Conservation (phyloP, 2,797 vertebrate species). For the Triplophysa bombifrons region DNA sequence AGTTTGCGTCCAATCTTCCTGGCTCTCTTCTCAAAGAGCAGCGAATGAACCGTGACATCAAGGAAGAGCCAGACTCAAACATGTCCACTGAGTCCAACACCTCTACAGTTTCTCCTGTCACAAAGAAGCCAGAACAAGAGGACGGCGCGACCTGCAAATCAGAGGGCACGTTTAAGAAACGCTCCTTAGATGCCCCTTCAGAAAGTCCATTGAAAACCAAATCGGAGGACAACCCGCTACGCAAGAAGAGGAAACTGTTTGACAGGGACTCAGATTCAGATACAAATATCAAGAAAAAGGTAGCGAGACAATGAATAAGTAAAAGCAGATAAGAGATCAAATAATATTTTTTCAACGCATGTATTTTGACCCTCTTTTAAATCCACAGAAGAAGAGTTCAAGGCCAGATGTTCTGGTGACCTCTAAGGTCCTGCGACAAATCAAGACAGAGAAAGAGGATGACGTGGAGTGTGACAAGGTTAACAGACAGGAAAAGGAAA, state of each 20-base stretch:
- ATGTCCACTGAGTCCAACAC: slow-evolving; percentile 69
- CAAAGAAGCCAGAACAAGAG: slow-evolving; percentile 80
- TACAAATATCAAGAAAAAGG: slow-evolving; percentile 85
- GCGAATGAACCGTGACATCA: slow-evolving; percentile 84
- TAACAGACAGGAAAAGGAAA: slow-evolving; percentile 19
- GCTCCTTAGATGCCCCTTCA: slow-evolving; percentile 63
- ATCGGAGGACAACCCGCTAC: slow-evolving; percentile 77
- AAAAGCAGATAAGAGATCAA: slow-evolving; percentile 18
- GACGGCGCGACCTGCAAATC: slow-evolving; percentile 83
- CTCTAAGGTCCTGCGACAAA: slow-evolving; percentile 81
- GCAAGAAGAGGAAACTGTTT: slow-evolving; percentile 89
- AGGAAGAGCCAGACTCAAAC: slow-evolving; percentile 81
- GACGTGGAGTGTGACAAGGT: slow-evolving; percentile 70
- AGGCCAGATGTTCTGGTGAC: slow-evolving; percentile 80
- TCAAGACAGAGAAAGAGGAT: slow-evolving; percentile 88
- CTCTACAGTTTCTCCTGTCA: slow-evolving; percentile 63
- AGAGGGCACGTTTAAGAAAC: slow-evolving; percentile 86
- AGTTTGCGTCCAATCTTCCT: slow-evolving; percentile 95
- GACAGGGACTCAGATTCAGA: slow-evolving; percentile 90
- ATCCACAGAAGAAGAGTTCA: slow-evolving; percentile 81
- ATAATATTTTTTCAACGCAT: slow-evolving; percentile 25
- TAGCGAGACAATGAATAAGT: slow-evolving; percentile 57
- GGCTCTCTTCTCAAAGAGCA: slow-evolving; percentile 94
- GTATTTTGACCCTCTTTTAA: slow-evolving; percentile 58
- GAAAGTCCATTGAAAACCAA: slow-evolving; percentile 85